Percentiles rank a stretch among this genome's conserved stretches.
Evolutionary conservation across 2,797 vertebrate species (phyloP).

Genomic region (Intellagama lesueurii): DNA sequence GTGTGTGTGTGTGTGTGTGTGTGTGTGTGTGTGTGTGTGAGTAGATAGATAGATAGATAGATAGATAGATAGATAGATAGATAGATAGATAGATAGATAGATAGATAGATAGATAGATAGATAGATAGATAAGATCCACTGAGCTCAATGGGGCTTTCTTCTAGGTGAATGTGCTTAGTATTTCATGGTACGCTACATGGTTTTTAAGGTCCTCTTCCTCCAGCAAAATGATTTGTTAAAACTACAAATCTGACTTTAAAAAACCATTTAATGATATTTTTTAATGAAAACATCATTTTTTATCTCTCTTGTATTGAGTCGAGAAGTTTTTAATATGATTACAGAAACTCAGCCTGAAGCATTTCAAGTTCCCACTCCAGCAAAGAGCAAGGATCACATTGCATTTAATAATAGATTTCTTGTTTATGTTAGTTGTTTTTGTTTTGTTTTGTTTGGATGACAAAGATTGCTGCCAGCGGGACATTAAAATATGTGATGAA

Average conservation of each 20-base stretch:
- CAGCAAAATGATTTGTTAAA: no score
- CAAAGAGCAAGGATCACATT: constrained; percentile 7
- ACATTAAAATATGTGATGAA: constrained; percentile 75
- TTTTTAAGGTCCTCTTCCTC: no score
- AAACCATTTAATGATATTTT: background rate
- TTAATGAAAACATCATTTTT: constrained; percentile 1
- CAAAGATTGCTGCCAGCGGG: constrained; percentile 67
- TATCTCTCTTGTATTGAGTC: background rate
- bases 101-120: no score
- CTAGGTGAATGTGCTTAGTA: background rate
- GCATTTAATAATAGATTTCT: constrained; percentile 46
- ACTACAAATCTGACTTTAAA: background rate
- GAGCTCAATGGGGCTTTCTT: background rate
- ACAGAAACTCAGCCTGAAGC: background rate
- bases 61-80: no score
- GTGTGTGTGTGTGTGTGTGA: no score
- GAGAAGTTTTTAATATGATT: background rate
- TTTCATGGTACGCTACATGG: background rate
- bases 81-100: no score
- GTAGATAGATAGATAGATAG: no score
- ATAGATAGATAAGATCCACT: background rate
- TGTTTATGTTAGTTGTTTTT: constrained; percentile 47
- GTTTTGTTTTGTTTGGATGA: constrained; percentile 37
- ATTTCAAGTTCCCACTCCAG: background rate
- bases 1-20: no score